These are phyloP conservation scores for Phaethon lepturus DNA, from an alignment of 2,113 vertebrate species.

Conservation along the genomic window DNA sequence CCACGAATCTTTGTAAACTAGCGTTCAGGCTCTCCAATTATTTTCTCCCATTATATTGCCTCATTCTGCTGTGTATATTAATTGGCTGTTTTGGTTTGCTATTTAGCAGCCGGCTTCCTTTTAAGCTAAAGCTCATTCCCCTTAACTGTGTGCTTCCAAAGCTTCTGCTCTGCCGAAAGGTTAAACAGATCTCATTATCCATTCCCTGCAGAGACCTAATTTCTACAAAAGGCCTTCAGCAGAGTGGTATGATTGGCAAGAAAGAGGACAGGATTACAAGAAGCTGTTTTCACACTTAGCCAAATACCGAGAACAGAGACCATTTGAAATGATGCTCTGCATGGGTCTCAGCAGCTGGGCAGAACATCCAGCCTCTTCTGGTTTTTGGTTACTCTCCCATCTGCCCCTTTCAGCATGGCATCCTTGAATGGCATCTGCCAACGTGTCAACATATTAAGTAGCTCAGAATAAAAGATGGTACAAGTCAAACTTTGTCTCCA, in stretches of 20 bases:
- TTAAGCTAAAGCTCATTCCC: background rate
- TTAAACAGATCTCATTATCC: slow-evolving; percentile 39
- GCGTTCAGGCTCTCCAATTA: background rate
- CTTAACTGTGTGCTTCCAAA: background rate
- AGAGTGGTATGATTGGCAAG: background rate
- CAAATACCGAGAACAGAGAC: background rate
- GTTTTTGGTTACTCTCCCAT: background rate
- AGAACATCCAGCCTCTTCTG: background rate
- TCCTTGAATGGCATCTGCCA: background rate
- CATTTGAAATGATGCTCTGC: background rate
- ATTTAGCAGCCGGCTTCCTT: background rate
- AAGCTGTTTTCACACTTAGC: background rate
- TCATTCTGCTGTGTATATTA: background rate
- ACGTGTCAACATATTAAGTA: background rate
- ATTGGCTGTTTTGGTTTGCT: background rate
- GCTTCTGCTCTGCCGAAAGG: background rate
- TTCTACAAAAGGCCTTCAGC: background rate
- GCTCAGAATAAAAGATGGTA: background rate
- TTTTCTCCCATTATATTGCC: background rate
- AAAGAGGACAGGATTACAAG: background rate
- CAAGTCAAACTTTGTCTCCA: background rate
- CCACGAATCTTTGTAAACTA: background rate
- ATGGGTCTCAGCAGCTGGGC: background rate
- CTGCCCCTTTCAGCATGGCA: background rate
- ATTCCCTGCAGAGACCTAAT: slow-evolving; percentile 12